Conservation (phyloP, 2,113 vertebrate genomes). For the Peromyscus polionotus region DNA sequence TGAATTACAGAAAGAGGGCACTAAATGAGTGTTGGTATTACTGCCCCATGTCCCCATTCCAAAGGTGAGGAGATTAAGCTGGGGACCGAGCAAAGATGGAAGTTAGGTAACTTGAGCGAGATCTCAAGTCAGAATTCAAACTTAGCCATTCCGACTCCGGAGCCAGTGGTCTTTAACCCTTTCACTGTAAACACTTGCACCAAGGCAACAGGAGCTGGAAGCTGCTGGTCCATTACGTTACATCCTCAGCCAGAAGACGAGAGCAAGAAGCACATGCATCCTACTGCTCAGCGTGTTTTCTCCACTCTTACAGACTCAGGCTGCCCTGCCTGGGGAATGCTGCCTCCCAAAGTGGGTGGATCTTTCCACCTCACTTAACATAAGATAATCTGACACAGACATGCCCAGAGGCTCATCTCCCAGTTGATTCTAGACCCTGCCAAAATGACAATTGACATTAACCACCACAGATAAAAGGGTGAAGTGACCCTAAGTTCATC, state of each 20-base stretch:
- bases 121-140: not conserved
- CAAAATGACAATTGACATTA: not conserved
- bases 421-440: not conserved
- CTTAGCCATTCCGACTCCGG: not conserved
- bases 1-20: not conserved
- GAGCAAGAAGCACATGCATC: not conserved
- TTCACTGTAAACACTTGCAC: not conserved
- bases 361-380: not conserved
- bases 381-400: not conserved
- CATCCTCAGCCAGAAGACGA: not conserved
- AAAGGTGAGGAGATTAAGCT: not conserved
- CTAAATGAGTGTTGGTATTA: not conserved
- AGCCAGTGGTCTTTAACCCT: not conserved
- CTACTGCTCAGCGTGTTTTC: not conserved
- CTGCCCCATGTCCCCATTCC: no score
- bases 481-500: not conserved
- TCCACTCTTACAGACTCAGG: not conserved
- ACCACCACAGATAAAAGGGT: not conserved
- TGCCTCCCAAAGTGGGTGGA: not conserved
- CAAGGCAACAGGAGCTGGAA: not conserved
- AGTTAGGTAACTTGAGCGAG: not conserved
- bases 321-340: not conserved
- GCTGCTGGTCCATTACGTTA: not conserved
- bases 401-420: not conserved
- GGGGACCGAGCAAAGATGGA: not conserved